Evolutionary conservation across 2,888 invertebrate genomes (phyloP).

Genomic region (Brenthis ino): DNA sequence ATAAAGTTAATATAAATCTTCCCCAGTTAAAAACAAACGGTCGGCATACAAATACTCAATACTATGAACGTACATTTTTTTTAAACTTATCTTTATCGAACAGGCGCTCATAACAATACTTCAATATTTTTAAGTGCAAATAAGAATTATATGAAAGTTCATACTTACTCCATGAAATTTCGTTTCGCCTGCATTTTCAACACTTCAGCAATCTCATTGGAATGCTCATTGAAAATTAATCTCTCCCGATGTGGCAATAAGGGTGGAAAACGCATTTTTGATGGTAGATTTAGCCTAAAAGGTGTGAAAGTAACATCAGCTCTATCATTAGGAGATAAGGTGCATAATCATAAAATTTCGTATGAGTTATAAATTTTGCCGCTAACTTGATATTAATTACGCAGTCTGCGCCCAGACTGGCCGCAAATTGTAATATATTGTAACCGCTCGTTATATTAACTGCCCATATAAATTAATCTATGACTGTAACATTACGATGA

Average conservation of each 20-base stretch:
- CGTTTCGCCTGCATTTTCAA: conserved; percentile 47
- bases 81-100: conserved; percentile 18
- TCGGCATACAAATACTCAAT: neutral
- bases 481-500: conserved; percentile 29
- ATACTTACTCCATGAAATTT: conserved; percentile 47
- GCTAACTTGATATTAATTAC: conserved; percentile 78
- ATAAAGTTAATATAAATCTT: too few relatives aligned
- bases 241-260: conserved; percentile 29
- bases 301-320: conserved; percentile 26
- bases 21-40: too few relatives aligned
- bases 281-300: conserved; percentile 17
- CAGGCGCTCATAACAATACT: conserved; percentile 24
- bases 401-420: conserved; percentile 54
- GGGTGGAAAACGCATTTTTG: conserved; percentile 21
- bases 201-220: conserved; percentile 40
- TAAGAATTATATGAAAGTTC: conserved; percentile 38
- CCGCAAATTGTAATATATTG: conserved; percentile 51
- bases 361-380: conserved; percentile 59
- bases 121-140: conserved; percentile 34
- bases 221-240: conserved; percentile 4
- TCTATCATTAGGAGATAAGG: conserved; percentile 43
- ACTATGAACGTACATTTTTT: conserved; percentile 1
- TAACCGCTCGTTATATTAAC: conserved; percentile 43
- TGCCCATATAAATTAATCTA: conserved; percentile 41
- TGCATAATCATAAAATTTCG: conserved; percentile 46